phyloP scores from a whole-genome alignment of 2,113 vertebrate genomes.

The Melanostigma gelatinosum region DNA sequence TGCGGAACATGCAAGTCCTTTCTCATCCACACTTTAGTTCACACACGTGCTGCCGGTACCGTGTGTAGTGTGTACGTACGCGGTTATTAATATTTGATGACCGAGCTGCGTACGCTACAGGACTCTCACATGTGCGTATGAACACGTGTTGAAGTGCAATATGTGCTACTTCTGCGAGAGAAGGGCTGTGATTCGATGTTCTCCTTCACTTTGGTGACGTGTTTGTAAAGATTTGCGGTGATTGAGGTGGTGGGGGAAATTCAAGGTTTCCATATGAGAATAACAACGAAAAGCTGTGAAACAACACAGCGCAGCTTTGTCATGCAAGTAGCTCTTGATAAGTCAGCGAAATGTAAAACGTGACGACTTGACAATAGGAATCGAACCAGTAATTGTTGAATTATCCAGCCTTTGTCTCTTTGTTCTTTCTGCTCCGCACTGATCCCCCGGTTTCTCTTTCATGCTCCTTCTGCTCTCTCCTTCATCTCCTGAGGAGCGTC shows the following conservation, averaged over 20 bases:
- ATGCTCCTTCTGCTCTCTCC: conserved; percentile 11
- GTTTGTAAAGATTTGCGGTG: not conserved
- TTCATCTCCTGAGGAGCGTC: conserved; percentile 17
- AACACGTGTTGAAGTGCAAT: not conserved
- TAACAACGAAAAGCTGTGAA: not conserved
- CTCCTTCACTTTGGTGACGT: not conserved
- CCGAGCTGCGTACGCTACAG: not conserved
- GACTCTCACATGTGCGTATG: conserved; percentile 31
- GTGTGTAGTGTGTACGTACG: not conserved
- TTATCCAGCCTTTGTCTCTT: conserved; percentile 24
- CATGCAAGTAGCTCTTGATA: not conserved
- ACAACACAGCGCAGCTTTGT: not conserved
- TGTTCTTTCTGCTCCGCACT: conserved; percentile 20
- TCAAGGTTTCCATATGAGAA: not conserved
- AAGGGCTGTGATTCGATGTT: conserved; percentile 12
- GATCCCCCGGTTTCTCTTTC: conserved; percentile 18
- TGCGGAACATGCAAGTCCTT: conserved; percentile 22
- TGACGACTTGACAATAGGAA: not conserved
- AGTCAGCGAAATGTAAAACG: conserved; percentile 19
- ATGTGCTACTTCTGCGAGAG: not conserved
- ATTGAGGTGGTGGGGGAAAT: not conserved
- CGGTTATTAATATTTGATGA: no score
- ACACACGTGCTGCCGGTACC: conserved; percentile 23
- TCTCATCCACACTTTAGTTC: conserved; percentile 47
- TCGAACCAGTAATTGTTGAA: conserved; percentile 25